phyloP scores from a whole-genome alignment of 2,888 invertebrate genomes.

The Trachelus iudaicus region DNA sequence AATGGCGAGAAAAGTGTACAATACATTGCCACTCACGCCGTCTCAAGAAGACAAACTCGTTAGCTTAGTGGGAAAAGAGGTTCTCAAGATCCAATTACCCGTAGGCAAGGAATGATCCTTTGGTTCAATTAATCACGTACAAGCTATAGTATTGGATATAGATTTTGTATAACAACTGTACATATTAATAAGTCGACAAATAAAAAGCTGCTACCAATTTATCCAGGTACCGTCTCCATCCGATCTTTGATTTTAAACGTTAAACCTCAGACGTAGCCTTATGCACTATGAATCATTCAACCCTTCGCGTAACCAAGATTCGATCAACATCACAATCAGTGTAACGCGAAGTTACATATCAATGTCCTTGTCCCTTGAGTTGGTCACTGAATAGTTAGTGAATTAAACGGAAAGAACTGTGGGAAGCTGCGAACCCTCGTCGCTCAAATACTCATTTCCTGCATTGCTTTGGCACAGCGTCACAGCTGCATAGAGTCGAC shows the following conservation, averaged over 20 bases:
- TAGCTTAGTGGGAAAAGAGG: slow-evolving; percentile 66
- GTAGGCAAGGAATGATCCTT: slow-evolving; percentile 1
- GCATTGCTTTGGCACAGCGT: slow-evolving; percentile 44
- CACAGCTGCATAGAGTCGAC: slow-evolving; percentile 14
- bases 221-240: not conserved
- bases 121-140: not conserved
- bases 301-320: not conserved
- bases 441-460: slow-evolving; percentile 63
- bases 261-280: not conserved
- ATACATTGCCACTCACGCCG: slow-evolving; percentile 66
- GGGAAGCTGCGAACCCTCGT: slow-evolving; percentile 49
- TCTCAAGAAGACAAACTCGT: slow-evolving; percentile 66
- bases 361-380: slow-evolving; percentile 63
- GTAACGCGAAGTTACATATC: slow-evolving; percentile 38
- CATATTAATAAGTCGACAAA: not conserved
- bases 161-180: not conserved
- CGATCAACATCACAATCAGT: not conserved
- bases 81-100: slow-evolving; percentile 20
- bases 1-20: slow-evolving; percentile 63
- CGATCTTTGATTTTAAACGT: not conserved
- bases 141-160: not conserved
- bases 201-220: not conserved
- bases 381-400: slow-evolving; percentile 50
- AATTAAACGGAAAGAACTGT: slow-evolving; percentile 52
- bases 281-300: not conserved